Evolutionary conservation across 2,888 invertebrate genomes (phyloP).

Genomic region (Drosophila ustulata): DNA sequence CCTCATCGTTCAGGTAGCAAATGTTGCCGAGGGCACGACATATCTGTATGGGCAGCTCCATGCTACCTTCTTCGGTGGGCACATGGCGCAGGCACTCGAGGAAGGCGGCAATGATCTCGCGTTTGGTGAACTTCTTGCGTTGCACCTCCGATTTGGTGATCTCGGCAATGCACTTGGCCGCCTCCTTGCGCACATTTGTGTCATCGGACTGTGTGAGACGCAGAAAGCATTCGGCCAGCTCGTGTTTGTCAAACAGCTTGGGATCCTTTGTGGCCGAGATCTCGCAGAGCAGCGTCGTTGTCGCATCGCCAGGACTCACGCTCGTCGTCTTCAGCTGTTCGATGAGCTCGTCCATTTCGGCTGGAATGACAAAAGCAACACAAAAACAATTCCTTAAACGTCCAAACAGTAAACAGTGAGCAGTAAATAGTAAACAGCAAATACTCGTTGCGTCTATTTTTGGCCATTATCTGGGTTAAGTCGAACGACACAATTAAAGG

Average conservation of each 20-base stretch:
- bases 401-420: constrained; percentile 5
- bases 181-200: constrained; percentile 86
- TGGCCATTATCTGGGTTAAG: constrained; percentile 36
- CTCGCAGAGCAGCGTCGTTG: constrained; percentile 78
- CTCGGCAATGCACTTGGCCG: constrained; percentile 92
- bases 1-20: constrained; percentile 93
- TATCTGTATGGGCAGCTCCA: constrained; percentile 89
- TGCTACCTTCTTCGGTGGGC: constrained; percentile 70
- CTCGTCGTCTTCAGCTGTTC: constrained; percentile 82
- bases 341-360: constrained; percentile 84
- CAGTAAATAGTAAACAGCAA: constrained; percentile 8
- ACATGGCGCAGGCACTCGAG: constrained; percentile 86
- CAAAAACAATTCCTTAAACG: constrained; percentile 19
- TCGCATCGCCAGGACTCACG: constrained; percentile 71
- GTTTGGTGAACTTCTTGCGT: constrained; percentile 89
- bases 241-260: constrained; percentile 83
- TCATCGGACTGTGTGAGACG: constrained; percentile 83
- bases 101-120: constrained; percentile 87
- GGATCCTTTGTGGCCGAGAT: constrained; percentile 84
- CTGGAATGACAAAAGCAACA: constrained; percentile 50
- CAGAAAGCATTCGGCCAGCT: constrained; percentile 83
- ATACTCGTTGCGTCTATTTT: constrained; percentile 27
- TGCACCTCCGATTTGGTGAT: constrained; percentile 92
- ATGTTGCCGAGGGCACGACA: constrained; percentile 95
- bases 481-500: constrained; percentile 31